A percentile compares a stretch with the other conserved stretches of the same genome.
phyloP scores from a whole-genome alignment of 2,888 invertebrate species.

The Ormia ochracea region DNA sequence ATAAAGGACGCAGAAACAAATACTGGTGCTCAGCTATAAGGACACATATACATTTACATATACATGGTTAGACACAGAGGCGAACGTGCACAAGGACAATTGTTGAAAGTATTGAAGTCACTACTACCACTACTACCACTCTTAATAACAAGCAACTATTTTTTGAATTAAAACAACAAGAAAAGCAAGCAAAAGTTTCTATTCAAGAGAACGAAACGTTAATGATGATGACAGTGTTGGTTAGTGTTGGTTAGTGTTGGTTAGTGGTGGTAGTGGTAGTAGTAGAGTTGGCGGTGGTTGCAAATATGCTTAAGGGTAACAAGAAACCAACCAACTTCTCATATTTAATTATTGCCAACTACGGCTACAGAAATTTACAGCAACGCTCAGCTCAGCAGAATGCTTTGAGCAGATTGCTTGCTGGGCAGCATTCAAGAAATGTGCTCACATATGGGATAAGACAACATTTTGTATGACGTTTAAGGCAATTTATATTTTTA shows the following conservation, averaged over 20 bases:
- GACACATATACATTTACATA: neutral
- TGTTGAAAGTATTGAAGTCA: conserved; percentile 48
- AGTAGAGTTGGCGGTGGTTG: neutral
- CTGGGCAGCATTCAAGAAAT: neutral
- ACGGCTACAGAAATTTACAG: neutral
- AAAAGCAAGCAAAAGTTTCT: conserved; percentile 22
- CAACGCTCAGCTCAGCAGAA: neutral
- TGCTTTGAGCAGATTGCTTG: conserved; percentile 21
- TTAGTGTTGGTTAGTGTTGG: no score
- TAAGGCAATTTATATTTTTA: neutral
- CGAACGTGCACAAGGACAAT: conserved; percentile 34
- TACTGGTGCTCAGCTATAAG: no score
- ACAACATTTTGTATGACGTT: neutral
- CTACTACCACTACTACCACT: conserved; percentile 24
- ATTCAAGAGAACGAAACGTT: neutral
- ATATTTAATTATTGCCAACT: conserved; percentile 17
- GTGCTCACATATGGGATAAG: neutral
- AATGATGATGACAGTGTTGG: neutral
- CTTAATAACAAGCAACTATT: conserved; percentile 11
- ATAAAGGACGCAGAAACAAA: conserved; percentile 23
- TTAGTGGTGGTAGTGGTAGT: no score
- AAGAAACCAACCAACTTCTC: conserved; percentile 42
- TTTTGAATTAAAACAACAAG: conserved; percentile 9
- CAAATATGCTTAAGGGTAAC: conserved; percentile 38
- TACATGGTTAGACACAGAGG: neutral